A percentile compares a stretch with the other conserved stretches of the same genome.
Conservation (phyloP, 1,140 invertebrate genomes). For the Nephotettix cincticeps region DNA sequence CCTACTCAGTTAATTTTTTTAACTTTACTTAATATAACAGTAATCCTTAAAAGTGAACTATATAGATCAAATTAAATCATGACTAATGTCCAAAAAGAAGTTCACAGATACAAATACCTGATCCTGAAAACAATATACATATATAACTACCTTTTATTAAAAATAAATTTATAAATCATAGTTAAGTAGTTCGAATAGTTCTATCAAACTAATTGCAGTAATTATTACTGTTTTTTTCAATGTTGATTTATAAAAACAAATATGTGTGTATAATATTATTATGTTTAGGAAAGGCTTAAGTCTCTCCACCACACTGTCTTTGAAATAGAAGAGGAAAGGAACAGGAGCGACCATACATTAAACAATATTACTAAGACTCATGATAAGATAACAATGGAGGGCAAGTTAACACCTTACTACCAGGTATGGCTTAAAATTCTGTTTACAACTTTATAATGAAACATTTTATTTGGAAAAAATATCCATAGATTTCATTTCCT, state of each 20-base stretch:
- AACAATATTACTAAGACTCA: constrained; percentile 76
- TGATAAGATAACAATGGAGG: constrained; percentile 68
- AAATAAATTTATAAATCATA: neutral
- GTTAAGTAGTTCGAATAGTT: neutral
- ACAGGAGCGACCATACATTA: constrained; percentile 74
- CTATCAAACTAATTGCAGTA: neutral
- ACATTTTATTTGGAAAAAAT: no score
- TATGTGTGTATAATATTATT: neutral
- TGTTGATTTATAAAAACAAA: neutral
- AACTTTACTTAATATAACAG: no score
- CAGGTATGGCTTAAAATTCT: no score
- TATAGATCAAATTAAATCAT: no score
- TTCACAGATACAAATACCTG: no score
- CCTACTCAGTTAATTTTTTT: no score
- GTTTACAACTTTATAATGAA: no score
- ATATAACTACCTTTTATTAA: neutral
- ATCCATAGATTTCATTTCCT: no score
- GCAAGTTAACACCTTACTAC: constrained; percentile 61
- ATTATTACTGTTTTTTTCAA: neutral
- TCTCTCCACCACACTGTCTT: constrained; percentile 72
- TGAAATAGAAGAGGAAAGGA: constrained; percentile 77
- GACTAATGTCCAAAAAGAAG: no score
- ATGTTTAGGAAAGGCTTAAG: constrained; percentile 71
- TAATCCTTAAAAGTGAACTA: no score
- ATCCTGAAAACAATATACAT: neutral